A percentile compares a stretch with the other conserved stretches of the same genome.
Conservation (phyloP, 2,888 invertebrate species). For the Drosophila gaucha region DNA sequence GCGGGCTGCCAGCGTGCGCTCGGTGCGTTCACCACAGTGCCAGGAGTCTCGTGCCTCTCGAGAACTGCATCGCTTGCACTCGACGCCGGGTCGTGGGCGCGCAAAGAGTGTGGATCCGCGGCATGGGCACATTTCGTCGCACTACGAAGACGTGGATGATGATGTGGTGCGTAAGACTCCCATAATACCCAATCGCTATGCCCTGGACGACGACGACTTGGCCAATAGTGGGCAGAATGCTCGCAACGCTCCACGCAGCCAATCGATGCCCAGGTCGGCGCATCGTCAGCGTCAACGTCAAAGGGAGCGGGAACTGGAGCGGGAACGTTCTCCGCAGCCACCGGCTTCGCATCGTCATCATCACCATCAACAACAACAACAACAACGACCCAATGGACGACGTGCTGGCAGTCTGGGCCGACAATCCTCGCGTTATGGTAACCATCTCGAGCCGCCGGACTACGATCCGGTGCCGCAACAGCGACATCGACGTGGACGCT, state of each 20-base stretch:
- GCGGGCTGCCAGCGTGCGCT: slow-evolving; percentile 81
- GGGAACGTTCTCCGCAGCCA: slow-evolving; percentile 61
- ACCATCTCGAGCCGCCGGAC: slow-evolving; percentile 82
- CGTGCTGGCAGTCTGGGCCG: slow-evolving; percentile 67
- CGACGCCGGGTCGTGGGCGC: slow-evolving; percentile 67
- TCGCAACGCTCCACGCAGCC: slow-evolving; percentile 71
- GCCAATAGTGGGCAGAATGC: slow-evolving; percentile 24
- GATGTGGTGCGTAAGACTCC: slow-evolving; percentile 86
- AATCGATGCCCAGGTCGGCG: slow-evolving; percentile 83
- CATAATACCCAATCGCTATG: slow-evolving; percentile 90
- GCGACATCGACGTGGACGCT: slow-evolving; percentile 61
- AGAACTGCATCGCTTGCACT: slow-evolving; percentile 77
- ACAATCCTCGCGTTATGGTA: slow-evolving; percentile 77
- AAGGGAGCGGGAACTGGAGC: slow-evolving; percentile 56
- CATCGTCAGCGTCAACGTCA: slow-evolving; percentile 67
- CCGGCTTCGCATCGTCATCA: slow-evolving; percentile 19
- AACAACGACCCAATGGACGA: slow-evolving; percentile 48
- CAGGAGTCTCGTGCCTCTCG: slow-evolving; percentile 66
- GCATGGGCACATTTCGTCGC: slow-evolving; percentile 58
- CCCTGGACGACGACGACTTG: slow-evolving; percentile 85
- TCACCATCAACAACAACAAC: slow-evolving; percentile 19
- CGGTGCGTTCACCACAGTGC: slow-evolving; percentile 73
- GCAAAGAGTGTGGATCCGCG: slow-evolving; percentile 84
- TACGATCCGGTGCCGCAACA: slow-evolving; percentile 45
- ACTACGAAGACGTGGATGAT: slow-evolving; percentile 81